phyloP scores from a whole-genome alignment of 2,797 vertebrate species.

The Prionace glauca region DNA sequence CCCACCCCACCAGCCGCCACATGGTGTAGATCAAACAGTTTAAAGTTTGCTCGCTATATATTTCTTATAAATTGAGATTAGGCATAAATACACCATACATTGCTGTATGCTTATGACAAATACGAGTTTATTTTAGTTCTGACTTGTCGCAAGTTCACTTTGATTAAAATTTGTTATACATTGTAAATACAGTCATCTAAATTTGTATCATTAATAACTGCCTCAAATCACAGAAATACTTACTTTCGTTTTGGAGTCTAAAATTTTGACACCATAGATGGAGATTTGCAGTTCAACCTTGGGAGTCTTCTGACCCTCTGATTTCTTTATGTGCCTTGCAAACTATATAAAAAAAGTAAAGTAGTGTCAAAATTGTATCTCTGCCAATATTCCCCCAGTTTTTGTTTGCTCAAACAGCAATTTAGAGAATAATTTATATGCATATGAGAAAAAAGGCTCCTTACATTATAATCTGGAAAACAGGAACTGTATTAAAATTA shows the following conservation, averaged over 20 bases:
- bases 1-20: not conserved
- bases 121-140: not conserved
- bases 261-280: slow-evolving; percentile 95
- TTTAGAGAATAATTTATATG: not conserved
- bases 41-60: not conserved
- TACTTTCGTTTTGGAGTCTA: slow-evolving; percentile 92
- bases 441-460: not conserved
- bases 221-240: slow-evolving; percentile 39
- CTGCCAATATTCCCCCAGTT: not conserved
- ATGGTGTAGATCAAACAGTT: not conserved
- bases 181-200: not conserved
- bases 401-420: not conserved
- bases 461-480: not conserved
- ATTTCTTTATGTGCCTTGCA: slow-evolving; percentile 97
- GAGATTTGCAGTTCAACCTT: slow-evolving; percentile 97
- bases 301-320: slow-evolving; percentile 90
- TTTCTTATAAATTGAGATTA: not conserved
- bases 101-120: not conserved
- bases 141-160: not conserved
- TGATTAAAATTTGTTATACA: not conserved
- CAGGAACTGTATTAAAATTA: not conserved
- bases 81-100: not conserved
- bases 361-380: not conserved
- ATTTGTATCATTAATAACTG: not conserved
- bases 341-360: slow-evolving; percentile 61